phyloP scores from a whole-genome alignment of 2,113 vertebrate genomes.

The Seriola quinqueradiata region DNA sequence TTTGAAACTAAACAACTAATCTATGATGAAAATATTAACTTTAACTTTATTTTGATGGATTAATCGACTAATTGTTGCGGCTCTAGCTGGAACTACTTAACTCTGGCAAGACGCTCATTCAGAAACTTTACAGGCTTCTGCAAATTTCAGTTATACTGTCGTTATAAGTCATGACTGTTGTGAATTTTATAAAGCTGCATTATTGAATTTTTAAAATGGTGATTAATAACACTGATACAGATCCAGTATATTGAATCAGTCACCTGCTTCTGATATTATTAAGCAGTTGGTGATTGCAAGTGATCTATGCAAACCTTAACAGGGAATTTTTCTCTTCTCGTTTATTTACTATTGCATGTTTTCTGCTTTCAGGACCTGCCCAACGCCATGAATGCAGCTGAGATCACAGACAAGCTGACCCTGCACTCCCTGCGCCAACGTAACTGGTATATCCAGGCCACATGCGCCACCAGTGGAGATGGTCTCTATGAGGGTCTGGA shows the following conservation, averaged over 20 bases:
- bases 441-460: slow-evolving; percentile 89
- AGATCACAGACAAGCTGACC: slow-evolving; percentile 87
- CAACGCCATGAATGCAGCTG: slow-evolving; percentile 88
- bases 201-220: neutral
- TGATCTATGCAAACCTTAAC: neutral
- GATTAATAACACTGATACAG: neutral
- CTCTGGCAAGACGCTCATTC: no score
- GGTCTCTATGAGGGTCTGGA: slow-evolving; percentile 90
- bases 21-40: no score
- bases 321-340: neutral
- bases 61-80: no score
- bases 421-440: slow-evolving; percentile 83
- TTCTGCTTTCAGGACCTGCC: slow-evolving; percentile 84
- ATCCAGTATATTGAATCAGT: no score
- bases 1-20: no score
- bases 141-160: no score
- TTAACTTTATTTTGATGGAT: no score
- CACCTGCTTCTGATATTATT: no score
- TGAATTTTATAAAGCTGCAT: neutral
- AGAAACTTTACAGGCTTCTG: no score
- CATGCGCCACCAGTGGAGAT: slow-evolving; percentile 87
- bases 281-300: neutral
- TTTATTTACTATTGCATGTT: neutral
- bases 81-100: no score
- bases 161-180: neutral